These are phyloP conservation scores for Caenorhabditis macrosperma DNA, from an alignment of 2,888 invertebrate genomes.

Conservation along the genomic window DNA sequence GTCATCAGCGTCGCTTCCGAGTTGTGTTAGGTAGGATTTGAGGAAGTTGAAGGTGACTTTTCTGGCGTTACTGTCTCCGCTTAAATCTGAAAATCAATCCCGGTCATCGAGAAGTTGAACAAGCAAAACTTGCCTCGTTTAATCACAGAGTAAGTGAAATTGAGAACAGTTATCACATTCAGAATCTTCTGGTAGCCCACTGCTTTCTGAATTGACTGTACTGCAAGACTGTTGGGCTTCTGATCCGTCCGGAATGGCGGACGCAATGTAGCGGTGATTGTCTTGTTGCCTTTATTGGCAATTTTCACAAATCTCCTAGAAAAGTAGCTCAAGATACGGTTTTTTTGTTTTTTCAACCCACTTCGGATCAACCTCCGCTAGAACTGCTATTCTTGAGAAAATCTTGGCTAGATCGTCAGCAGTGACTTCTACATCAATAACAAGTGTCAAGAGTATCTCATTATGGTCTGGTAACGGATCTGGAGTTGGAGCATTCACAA, in stretches of 20 bases:
- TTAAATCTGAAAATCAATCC: conserved; percentile 53
- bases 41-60: conserved; percentile 65
- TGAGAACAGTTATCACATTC: conserved; percentile 30
- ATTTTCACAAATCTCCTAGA: conserved; percentile 58
- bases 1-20: conserved; percentile 65
- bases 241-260: conserved; percentile 68
- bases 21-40: conserved; percentile 57
- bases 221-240: conserved; percentile 62
- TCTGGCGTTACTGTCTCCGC: conserved; percentile 68
- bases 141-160: conserved; percentile 42
- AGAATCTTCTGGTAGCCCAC: conserved; percentile 45
- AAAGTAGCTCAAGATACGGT: too few species aligned
- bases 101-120: neutral
- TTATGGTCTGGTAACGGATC: conserved; percentile 64
- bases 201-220: conserved; percentile 67
- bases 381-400: conserved; percentile 31
- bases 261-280: conserved; percentile 60
- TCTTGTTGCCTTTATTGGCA: conserved; percentile 41
- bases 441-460: conserved; percentile 57
- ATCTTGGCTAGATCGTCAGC: conserved; percentile 53
- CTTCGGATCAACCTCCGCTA: conserved; percentile 50
- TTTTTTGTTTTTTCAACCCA: neutral
- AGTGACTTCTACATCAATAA: conserved; percentile 38
- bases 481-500: conserved; percentile 64
- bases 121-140: conserved; percentile 21